phyloP scores from a whole-genome alignment of 2,797 vertebrate species.

The Mormyrus proboscirostris region DNA sequence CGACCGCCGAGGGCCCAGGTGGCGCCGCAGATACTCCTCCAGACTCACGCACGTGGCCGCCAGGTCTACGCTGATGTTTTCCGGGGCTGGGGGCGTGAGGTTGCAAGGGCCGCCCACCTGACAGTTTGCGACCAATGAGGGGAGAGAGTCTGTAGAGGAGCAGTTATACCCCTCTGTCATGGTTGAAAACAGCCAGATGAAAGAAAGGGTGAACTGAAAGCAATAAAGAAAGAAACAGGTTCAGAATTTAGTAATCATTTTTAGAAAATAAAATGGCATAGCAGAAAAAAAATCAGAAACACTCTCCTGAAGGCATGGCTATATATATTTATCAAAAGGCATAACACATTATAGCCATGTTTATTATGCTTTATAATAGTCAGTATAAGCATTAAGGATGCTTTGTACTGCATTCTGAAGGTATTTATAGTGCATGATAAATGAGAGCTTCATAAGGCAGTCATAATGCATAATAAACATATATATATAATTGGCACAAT shows the following conservation, averaged over 20 bases:
- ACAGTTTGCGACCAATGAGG: slow-evolving; percentile 36
- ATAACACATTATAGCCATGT: background rate
- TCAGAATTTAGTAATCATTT: background rate
- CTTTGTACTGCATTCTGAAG: too few species aligned
- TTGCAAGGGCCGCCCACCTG: slow-evolving; percentile 53
- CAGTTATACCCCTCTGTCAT: slow-evolving; percentile 58
- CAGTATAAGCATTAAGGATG: too few species aligned
- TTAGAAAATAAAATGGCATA: background rate
- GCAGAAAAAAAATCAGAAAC: background rate
- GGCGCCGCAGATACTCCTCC: slow-evolving; percentile 67
- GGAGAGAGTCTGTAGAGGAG: slow-evolving; percentile 38
- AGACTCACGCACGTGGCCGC: slow-evolving; percentile 66
- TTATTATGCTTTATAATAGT: background rate
- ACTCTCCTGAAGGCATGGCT: background rate
- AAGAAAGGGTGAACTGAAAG: background rate
- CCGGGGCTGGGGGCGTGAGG: slow-evolving; percentile 42
- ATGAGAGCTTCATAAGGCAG: too few species aligned
- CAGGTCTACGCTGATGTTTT: slow-evolving; percentile 30
- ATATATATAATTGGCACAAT: too few species aligned
- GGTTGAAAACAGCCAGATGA: background rate
- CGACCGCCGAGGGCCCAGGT: slow-evolving; percentile 71
- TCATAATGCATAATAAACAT: too few species aligned
- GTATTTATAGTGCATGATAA: too few species aligned
- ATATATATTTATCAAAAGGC: background rate
- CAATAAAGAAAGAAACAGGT: background rate